phyloP scores from a whole-genome alignment of 2,797 vertebrate genomes.

The Gymnocypris eckloni region DNA sequence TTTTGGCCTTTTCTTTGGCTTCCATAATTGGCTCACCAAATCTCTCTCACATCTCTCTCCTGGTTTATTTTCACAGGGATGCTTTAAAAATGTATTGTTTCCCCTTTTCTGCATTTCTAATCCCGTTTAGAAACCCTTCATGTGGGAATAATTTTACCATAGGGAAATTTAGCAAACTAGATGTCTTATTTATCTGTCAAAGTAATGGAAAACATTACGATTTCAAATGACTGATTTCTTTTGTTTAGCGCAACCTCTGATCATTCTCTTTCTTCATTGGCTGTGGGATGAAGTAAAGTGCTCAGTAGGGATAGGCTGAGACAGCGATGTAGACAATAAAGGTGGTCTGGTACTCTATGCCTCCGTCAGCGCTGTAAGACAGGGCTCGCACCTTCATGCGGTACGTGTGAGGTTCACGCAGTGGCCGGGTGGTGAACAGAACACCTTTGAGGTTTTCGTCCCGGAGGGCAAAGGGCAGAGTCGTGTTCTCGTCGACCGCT shows the following conservation, averaged over 20 bases:
- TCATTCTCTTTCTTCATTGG: constrained; percentile 22
- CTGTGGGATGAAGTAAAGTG: constrained; percentile 66
- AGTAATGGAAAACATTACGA: neutral
- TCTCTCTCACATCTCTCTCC: neutral
- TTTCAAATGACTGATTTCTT: neutral
- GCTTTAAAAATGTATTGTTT: neutral
- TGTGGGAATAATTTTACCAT: neutral
- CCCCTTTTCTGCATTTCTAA: neutral
- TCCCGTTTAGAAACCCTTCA: neutral
- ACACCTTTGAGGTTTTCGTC: constrained; percentile 96
- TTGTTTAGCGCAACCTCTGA: constrained; percentile 1
- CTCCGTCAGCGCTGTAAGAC: constrained; percentile 85
- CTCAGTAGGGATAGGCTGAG: constrained; percentile 94
- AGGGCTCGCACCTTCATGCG: constrained; percentile 93
- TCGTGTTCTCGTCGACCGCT: constrained; percentile 82
- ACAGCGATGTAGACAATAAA: constrained; percentile 98
- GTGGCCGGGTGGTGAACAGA: constrained; percentile 86
- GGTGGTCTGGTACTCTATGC: constrained; percentile 93
- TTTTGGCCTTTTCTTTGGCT: neutral
- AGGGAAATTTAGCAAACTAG: neutral
- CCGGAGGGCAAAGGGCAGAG: constrained; percentile 89
- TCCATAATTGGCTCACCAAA: neutral
- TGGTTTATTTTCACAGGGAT: neutral
- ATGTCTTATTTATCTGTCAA: neutral
- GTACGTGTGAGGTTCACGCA: constrained; percentile 89